Base-by-base conservation (phyloP, 1,140 invertebrate genomes). In the Berghia stephanieae region DNA sequence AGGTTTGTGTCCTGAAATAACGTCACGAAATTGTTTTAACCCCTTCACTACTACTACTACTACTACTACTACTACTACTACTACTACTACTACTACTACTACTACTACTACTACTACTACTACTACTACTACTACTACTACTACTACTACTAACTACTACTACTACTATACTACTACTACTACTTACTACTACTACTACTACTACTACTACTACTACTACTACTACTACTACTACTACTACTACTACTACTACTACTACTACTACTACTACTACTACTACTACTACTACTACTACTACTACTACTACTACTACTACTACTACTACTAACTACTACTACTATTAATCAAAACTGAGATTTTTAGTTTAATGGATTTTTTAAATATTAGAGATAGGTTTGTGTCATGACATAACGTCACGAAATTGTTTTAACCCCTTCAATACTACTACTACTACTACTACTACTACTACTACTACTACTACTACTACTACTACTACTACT, bases 381-480 rank as follows among this genome's bases (percentile, higher is more conserved):
- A n/a, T n/a, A n/a, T n/a, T n/a, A n/a, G n/a, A n/a, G n/a, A n/a
- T n/a, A n/a, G n/a, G n/a, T n/a, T n/a, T n/a, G n/a, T n/a, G n/a
- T n/a, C n/a, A n/a, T n/a, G n/a, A n/a, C n/a, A n/a, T n/a, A n/a
- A n/a, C n/a, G n/a, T n/a, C n/a, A n/a, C n/a, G n/a, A n/a, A n/a
- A n/a, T n/a, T n/a, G n/a, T n/a, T n/a, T n/a, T n/a, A n/a, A n/a
- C n/a, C n/a, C n/a, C n/a, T n/a, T n/a, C n/a, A n/a, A n/a, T n/a
- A n/a, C n/a, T n/a, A n/a, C n/a, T n/a, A n/a, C n/a, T n/a, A n/a
- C 46, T 52, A 52, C 46, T 52, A 52, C 46, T 52, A 52, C 46
- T 52, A 52, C 46, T 52, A 52, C 46, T 52, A 52, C 46, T 52
- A 52, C 46, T 52, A 52, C 46, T 52, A 52, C 46, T 52, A 52